A percentile compares a stretch with the other conserved stretches of the same genome.
These are phyloP conservation scores for Lasioglossum leucozonium DNA, from an alignment of 2,888 invertebrate genomes.

Conservation along the genomic window DNA sequence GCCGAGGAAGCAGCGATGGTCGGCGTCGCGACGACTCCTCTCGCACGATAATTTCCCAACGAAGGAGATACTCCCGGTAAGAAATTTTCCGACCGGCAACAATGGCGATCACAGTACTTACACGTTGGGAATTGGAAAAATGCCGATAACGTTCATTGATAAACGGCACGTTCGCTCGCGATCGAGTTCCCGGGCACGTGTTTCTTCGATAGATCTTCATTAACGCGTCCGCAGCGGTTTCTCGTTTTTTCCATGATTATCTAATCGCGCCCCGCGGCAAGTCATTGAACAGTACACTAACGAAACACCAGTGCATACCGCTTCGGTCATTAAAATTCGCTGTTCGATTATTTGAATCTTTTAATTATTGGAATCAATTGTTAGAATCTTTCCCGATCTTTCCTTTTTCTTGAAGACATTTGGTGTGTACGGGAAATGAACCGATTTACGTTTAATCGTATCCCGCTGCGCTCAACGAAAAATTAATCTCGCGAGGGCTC, in stretches of 20 bases:
- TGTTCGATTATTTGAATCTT: too few species aligned
- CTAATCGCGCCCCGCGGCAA: neutral
- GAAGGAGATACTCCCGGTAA: neutral
- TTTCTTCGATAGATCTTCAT: neutral
- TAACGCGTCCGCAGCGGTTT: neutral
- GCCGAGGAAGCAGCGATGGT: too few species aligned
- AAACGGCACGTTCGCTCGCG: conserved; percentile 26
- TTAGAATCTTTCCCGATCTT: too few species aligned
- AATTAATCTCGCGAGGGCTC: too few species aligned
- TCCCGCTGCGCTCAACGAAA: too few species aligned
- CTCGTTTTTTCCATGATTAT: neutral
- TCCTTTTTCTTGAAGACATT: too few species aligned
- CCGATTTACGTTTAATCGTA: too few species aligned
- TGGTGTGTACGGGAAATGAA: too few species aligned
- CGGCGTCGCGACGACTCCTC: neutral
- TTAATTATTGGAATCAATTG: too few species aligned
- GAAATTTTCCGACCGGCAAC: conserved; percentile 5
- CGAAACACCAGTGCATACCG: neutral
- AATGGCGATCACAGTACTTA: neutral
- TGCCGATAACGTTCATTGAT: conserved; percentile 15
- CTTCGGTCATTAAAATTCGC: too few species aligned
- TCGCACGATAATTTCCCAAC: neutral
- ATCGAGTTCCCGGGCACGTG: conserved; percentile 15
- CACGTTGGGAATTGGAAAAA: neutral
- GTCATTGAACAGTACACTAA: neutral